Base-by-base conservation (phyloP, 2,113 vertebrate genomes). In the Muntiacus reevesi region DNA sequence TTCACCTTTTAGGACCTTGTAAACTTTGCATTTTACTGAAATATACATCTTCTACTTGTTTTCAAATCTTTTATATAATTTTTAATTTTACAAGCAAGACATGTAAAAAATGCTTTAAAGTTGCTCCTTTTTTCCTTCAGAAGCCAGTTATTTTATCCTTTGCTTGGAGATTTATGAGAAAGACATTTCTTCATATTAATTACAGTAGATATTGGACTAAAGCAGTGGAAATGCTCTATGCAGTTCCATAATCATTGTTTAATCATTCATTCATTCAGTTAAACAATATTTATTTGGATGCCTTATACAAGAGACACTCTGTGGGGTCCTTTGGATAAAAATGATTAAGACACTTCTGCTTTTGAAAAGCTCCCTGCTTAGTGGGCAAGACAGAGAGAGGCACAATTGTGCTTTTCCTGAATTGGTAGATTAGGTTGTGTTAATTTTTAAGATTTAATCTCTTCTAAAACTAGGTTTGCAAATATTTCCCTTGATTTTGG, bases 271-370 rank as follows among this genome's bases (percentile, higher is more conserved):
- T 78, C 40, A 79, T 36, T 96, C 59, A 85, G 7, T 50, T n/a
- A 93, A 93, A 89, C 60, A 40, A 2, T 67, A 76, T 87, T 62
- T 97, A 76, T 60, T 92, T 40, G 45, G 52, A 54, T 85, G 62
- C 14, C 60, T 88, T 91, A 55, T 89, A 87, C 11, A 54, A 28
- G 17, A 54, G 55, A 71, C 17, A 47, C 30, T 84, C 45, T 76
- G 8, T 91, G 78, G 55, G 36, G 17, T 89, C 45, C 57, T 94
- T 90, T 50, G 50, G 40, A 33, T 89, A 96, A 90, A 85, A 60
- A 23, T 88, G 94, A 78, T 87, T 87, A 74, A 87, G 57, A 96
- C 47, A 94, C 40, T 52, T 97, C 11, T 79, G 15, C 60, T 95
- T 13, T 90, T 5, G 87, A 74, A 83, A 89, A 93, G 60, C 82